phyloP scores from a whole-genome alignment of 2,797 vertebrate genomes.

The Clarias fuscus region DNA sequence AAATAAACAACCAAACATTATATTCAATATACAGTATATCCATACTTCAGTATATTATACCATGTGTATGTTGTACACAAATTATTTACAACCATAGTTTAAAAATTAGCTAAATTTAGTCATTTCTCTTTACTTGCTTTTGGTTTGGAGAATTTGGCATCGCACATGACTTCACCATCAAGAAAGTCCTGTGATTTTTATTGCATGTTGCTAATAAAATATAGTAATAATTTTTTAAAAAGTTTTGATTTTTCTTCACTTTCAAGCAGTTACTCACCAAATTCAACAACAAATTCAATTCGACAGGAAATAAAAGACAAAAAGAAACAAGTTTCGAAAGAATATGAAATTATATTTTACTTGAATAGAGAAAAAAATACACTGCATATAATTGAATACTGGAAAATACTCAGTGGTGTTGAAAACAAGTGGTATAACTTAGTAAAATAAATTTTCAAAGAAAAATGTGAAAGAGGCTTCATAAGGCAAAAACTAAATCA shows the following conservation, averaged over 20 bases:
- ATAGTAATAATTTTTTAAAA: not conserved
- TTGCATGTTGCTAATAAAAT: not conserved
- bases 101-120: not conserved
- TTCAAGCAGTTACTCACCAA: not conserved
- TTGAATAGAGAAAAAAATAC: conserved; percentile 67
- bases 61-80: not conserved
- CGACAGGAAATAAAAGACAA: not conserved
- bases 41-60: not conserved
- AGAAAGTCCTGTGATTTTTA: not conserved
- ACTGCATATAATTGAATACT: conserved; percentile 49
- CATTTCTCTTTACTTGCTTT: not conserved
- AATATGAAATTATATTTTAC: conserved; percentile 42
- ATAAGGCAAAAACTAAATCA: conserved; percentile 1
- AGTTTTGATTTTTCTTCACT: too few species aligned
- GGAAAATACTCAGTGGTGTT: conserved; percentile 11
- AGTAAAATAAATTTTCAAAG: not conserved
- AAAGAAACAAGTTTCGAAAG: not conserved
- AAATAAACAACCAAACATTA: not conserved
- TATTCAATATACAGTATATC: too few species aligned
- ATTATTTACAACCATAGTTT: not conserved
- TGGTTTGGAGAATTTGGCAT: too few species aligned
- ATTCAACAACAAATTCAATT: not conserved
- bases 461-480: not conserved
- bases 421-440: conserved; percentile 12
- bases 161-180: not conserved